phyloP scores from a whole-genome alignment of 2,797 vertebrate species.

The Poeciliopsis paucimaculata region DNA sequence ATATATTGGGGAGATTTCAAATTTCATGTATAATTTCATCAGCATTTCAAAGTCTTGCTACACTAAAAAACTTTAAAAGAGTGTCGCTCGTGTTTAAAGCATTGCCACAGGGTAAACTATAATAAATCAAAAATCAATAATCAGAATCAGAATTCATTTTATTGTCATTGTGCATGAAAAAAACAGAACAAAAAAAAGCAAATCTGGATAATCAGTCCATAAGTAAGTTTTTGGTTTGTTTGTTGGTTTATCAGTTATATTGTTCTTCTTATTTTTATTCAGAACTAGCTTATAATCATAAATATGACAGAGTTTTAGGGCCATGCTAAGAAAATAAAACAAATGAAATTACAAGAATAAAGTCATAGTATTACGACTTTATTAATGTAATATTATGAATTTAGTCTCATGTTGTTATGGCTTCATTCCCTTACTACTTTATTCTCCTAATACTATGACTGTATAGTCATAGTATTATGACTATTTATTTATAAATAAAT shows the following conservation, averaged over 20 bases:
- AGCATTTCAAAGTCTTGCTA: background rate
- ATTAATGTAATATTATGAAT: no score
- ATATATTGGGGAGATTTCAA: background rate
- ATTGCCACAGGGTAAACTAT: background rate
- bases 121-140: background rate
- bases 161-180: no score
- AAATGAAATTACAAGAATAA: no score
- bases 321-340: no score
- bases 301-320: background rate
- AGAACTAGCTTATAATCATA: background rate
- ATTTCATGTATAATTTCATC: background rate
- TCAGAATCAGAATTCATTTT: background rate
- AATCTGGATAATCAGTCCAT: background rate
- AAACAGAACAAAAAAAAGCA: no score
- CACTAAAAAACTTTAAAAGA: background rate
- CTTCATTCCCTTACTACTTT: background rate
- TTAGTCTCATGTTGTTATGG: background rate
- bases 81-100: background rate
- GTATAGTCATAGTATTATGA: no score
- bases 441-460: no score
- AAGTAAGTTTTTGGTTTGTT: background rate
- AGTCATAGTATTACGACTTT: no score
- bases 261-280: background rate
- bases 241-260: background rate
- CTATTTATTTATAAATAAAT: no score